A percentile compares a stretch with the other conserved stretches of the same genome.
phyloP scores from a whole-genome alignment of 1,140 invertebrate genomes.

The Drosophila kanapiae region DNA sequence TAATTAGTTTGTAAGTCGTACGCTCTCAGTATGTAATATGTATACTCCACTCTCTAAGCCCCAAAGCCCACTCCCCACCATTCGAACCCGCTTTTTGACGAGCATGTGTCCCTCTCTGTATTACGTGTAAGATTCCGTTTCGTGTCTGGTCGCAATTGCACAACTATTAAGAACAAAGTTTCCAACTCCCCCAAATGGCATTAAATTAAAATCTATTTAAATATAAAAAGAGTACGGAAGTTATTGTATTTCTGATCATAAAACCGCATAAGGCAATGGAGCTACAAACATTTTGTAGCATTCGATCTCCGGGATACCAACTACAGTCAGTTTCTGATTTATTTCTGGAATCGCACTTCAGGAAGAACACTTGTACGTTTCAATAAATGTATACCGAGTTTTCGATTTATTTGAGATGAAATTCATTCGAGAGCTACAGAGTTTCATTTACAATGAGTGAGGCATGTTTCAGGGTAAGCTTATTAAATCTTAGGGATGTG shows the following conservation, averaged over 20 bases:
- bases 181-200: slow-evolving; percentile 45
- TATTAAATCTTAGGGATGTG: background rate
- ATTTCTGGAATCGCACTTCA: background rate
- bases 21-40: slow-evolving; percentile 77
- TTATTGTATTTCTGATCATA: background rate
- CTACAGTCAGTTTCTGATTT: background rate
- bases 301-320: background rate
- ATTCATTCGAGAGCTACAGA: background rate
- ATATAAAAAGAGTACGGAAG: slow-evolving; percentile 12
- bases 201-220: slow-evolving; percentile 75
- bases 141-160: slow-evolving; percentile 31
- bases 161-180: slow-evolving; percentile 56
- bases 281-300: background rate
- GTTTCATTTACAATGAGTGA: slow-evolving; percentile 44
- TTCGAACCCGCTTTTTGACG: slow-evolving; percentile 10
- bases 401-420: slow-evolving; percentile 1
- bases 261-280: too few species aligned
- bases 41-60: slow-evolving; percentile 52
- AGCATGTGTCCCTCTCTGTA: slow-evolving; percentile 5
- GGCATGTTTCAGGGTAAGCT: background rate
- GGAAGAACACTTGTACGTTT: background rate
- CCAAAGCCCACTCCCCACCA: slow-evolving; percentile 15
- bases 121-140: slow-evolving; percentile 24
- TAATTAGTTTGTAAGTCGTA: slow-evolving; percentile 66
- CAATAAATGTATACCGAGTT: slow-evolving; percentile 2